These are phyloP conservation scores for Chelon labrosus DNA, from an alignment of 2,797 vertebrate genomes.

Conservation along the genomic window DNA sequence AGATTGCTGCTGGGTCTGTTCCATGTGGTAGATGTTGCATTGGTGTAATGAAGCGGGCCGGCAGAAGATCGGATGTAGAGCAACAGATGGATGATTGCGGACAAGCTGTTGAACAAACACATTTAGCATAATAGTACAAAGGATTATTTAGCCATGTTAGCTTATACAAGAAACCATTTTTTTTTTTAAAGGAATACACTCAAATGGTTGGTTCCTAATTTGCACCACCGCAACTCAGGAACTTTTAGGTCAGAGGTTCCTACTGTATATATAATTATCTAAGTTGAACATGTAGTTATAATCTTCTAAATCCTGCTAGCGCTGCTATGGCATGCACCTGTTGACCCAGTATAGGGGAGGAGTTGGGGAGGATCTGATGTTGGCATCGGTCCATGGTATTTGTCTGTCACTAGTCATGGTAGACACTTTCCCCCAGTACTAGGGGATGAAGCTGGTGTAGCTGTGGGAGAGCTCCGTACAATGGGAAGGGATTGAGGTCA, in stretches of 20 bases:
- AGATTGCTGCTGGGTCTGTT: constrained; percentile 11
- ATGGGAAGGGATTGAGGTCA: constrained; percentile 56
- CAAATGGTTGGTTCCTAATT: not conserved
- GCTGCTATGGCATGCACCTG: not conserved
- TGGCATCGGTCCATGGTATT: constrained; percentile 56
- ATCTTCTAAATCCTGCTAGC: not conserved
- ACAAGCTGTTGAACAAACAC: not conserved
- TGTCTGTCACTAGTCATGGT: constrained; percentile 47
- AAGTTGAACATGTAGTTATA: not conserved
- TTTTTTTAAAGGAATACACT: not conserved
- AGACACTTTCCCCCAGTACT: constrained; percentile 30
- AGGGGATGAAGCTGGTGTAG: constrained; percentile 49
- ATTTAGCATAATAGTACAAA: not conserved
- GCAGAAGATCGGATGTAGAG: not conserved
- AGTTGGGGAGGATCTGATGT: constrained; percentile 29
- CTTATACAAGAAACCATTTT: not conserved
- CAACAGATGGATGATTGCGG: not conserved
- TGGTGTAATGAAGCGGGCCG: not conserved
- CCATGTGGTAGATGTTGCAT: constrained; percentile 25
- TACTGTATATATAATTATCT: not conserved
- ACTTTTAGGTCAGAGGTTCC: not conserved
- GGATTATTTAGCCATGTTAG: not conserved
- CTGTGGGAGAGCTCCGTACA: constrained; percentile 66
- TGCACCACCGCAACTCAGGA: not conserved
- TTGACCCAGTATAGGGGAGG: constrained; percentile 34